A percentile compares a stretch with the other conserved stretches of the same genome.
Evolutionary conservation across 2,888 invertebrate genomes (phyloP).

Genomic region (Saturnia japonica): DNA sequence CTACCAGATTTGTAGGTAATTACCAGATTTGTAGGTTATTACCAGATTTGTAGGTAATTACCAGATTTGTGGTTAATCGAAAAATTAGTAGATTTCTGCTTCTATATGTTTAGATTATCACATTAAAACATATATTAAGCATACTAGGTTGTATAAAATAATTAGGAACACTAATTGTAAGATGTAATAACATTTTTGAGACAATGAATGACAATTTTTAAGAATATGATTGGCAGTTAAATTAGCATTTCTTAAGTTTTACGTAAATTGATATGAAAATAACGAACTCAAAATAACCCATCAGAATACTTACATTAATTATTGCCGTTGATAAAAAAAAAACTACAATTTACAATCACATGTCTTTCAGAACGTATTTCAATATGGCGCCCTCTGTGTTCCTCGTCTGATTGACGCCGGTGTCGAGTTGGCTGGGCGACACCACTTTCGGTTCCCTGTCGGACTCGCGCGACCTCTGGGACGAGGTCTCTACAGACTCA

Average conservation of each 20-base stretch:
- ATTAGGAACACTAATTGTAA: too few relatives aligned
- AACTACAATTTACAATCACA: slow-evolving; percentile 44
- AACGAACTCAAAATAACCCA: neutral
- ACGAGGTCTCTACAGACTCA: slow-evolving; percentile 58
- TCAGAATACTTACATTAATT: neutral
- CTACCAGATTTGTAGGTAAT: too few relatives aligned
- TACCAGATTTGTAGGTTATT: neutral
- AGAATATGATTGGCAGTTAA: too few relatives aligned
- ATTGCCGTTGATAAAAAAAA: neutral
- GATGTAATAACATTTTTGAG: too few relatives aligned
- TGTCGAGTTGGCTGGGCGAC: slow-evolving; percentile 49
- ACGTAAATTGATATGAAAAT: neutral
- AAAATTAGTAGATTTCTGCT: too few relatives aligned
- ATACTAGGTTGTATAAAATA: too few relatives aligned
- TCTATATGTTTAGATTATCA: too few relatives aligned
- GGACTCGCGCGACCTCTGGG: slow-evolving; percentile 59
- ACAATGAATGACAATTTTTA: too few relatives aligned
- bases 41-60: too few relatives aligned
- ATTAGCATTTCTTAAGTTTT: too few relatives aligned
- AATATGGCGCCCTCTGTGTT: slow-evolving; percentile 75
- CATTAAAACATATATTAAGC: too few relatives aligned
- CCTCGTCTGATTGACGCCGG: slow-evolving; percentile 71
- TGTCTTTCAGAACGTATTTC: slow-evolving; percentile 74
- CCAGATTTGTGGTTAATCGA: too few relatives aligned
- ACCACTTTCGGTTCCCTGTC: slow-evolving; percentile 42